Evolutionary conservation across 1,140 invertebrate genomes (phyloP), one percentile per base, ranked within the genome.

Genomic region (Drosophila nigrodunni): DNA sequence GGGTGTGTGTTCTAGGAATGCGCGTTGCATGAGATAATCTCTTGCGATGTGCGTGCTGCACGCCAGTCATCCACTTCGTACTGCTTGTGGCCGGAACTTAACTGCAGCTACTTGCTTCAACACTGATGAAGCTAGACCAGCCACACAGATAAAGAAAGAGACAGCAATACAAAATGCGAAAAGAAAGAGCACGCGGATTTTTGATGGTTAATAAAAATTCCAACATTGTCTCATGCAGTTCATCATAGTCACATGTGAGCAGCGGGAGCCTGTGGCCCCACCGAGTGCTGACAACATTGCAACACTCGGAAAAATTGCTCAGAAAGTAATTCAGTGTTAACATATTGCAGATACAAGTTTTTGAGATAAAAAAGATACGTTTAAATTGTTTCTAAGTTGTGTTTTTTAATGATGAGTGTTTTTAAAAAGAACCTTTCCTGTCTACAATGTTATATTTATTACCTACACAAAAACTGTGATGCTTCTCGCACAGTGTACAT

Each of bases 121-220:
- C 61, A 52, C 15, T 10, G 49, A 13, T 30, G 18, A 50, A 18
- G 61, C 49, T 18, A 34, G 55, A 69, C 43, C 30, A 37, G 35
- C 11, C 41, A 11, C 35, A 8, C 44, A 13, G 9, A 44, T 7
- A 30, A 37, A 37, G 15, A 37, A n/a, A 39, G 44, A 8, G 9
- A 59, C 13, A 30, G 25, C 25, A 30, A 30, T 30, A 30, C 25
- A 30, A 30, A 30, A 30, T 30, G 25, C 25, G 25, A 30, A 30
- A 30, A 30, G 25, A 57, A 13, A 21, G 49, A 59, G 34, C 47
- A 66, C 67, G 74, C 74, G 77, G 74, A 83, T 89, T 90, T 86
- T 85, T 89, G 85, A 89, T 89, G 85, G 85, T 89, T 89, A 89
- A 89, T 89, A 89, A 89, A 89, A 89, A 89, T 89, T 89, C 85